Conservation (phyloP, 37 sponge, comb jelly and placozoan species). For the Axinella damicornis region DNA sequence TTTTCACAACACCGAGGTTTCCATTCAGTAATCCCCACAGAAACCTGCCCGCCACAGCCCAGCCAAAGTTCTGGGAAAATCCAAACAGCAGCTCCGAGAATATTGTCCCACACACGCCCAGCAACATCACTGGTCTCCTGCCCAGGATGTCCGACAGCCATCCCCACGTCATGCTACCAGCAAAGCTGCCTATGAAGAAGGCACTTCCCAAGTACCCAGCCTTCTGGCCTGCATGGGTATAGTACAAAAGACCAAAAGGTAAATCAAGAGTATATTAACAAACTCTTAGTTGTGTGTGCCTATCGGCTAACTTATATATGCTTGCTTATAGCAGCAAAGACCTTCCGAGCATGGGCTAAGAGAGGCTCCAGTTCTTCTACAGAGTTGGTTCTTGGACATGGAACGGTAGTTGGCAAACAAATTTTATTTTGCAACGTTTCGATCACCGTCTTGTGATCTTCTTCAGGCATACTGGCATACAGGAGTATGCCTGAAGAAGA, state of each 20-base stretch:
- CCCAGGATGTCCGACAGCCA: constrained; percentile 80
- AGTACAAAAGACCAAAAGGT: too few relatives aligned
- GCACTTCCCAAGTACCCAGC: constrained; percentile 86
- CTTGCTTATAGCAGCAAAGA: background rate
- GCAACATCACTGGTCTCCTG: constrained; percentile 74
- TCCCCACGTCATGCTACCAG: constrained; percentile 86
- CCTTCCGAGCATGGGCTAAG: too few relatives aligned
- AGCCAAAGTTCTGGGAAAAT: constrained; percentile 83
- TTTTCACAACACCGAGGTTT: constrained; percentile 83
- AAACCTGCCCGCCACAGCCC: constrained; percentile 79
- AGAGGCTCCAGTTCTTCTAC: too few relatives aligned
- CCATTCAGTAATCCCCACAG: constrained; percentile 94
- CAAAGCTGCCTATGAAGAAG: constrained; percentile 79
- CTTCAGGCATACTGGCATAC: too few relatives aligned
- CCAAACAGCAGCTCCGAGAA: constrained; percentile 72
- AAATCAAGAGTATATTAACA: too few relatives aligned
- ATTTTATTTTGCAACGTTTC: too few relatives aligned
- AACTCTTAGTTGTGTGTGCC: too few relatives aligned
- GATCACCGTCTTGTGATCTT: too few relatives aligned
- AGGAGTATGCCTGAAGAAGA: too few relatives aligned
- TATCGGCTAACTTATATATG: too few relatives aligned
- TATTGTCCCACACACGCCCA: constrained; percentile 68
- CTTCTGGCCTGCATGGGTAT: constrained; percentile 47
- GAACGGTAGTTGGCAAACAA: too few relatives aligned
- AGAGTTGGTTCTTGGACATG: too few relatives aligned